Percentiles rank a stretch among this genome's conserved stretches.
phyloP scores from a whole-genome alignment of 2,888 invertebrate species.

The Drosophila cognata region DNA sequence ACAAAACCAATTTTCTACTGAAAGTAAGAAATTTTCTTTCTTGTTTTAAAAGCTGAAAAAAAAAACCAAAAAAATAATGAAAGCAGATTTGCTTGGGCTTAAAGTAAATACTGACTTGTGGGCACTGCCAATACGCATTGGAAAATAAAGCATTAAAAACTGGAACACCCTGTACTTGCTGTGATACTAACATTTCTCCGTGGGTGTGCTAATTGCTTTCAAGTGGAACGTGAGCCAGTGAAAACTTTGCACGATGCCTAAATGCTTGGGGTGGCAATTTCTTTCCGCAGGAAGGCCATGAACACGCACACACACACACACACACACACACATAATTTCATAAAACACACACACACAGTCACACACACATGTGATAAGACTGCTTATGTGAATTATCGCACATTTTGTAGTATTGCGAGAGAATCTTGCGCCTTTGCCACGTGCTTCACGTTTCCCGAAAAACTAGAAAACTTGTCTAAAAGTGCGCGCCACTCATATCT shows the following conservation, averaged over 20 bases:
- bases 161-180: not conserved
- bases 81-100: fast-evolving
- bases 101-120: not conserved
- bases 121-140: not conserved
- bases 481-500: conserved; percentile 75
- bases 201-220: conserved; percentile 71
- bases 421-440: conserved; percentile 43
- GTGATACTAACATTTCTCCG: conserved; percentile 44
- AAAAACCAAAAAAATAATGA: not conserved
- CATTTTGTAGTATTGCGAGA: conserved; percentile 66
- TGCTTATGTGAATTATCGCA: conserved; percentile 81
- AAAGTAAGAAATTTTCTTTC: not conserved
- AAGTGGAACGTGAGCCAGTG: conserved; percentile 70
- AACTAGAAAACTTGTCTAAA: conserved; percentile 80
- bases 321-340: conserved; percentile 28
- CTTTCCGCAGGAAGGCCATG: conserved; percentile 71
- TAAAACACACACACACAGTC: conserved; percentile 8
- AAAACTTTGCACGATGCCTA: conserved; percentile 73
- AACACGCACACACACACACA: conserved; percentile 21
- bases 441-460: conserved; percentile 21
- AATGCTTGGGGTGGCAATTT: conserved; percentile 68
- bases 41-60: not conserved
- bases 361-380: conserved; percentile 65
- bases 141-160: not conserved
- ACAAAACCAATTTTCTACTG: too few species aligned